Base-by-base conservation (phyloP, 2,888 invertebrate genomes). In the Agelastica alni region DNA sequence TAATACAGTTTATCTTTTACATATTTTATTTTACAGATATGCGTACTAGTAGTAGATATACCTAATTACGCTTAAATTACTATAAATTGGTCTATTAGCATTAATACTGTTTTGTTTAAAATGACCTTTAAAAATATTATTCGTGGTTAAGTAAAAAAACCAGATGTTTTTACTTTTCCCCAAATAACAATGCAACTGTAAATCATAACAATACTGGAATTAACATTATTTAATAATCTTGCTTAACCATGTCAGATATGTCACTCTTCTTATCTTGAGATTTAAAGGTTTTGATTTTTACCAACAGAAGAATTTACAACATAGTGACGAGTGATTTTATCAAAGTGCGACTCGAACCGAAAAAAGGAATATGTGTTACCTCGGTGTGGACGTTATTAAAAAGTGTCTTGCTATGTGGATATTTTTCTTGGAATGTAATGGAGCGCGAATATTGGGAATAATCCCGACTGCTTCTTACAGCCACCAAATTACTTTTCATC, bases 401-500 rank as follows among this genome's bases (percentile, higher is more conserved):
- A 7, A 26, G 22, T 41, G 41, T 22, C 14, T 26, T 13, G 30
- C 5, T 28, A 36, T 52, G 34, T 17, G 13, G 14, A 10, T 10
- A 14, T 17, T 31, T 7, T 3, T 26, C 12, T 5, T 26, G 6
- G 6, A 18, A n/a, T 46, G 51, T 36, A 14, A 60, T 7, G 26
- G 63, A 41, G 66, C 61, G 1, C 59, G 52, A 10, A 68, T 69
- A 45, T 44, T 69, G 6, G 61, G 57, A 7, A 55, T 62, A 3
- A 53, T 67, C 9, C 62, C 63, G 1, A 56, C 60, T 1, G 64
- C 69, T 1, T 65, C 61, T 2, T 62, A 57, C 52, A 82, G 81
- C 60, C 81, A 82, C 56, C 81, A 81, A 66, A 65, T 76, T 0
- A 73, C 78, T 0, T 80, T 74, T 66, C 74, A 73, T 34, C 73